These are phyloP conservation scores for Spinibarbus caldwelli DNA, from an alignment of 2,797 vertebrate species.

Conservation along the genomic window DNA sequence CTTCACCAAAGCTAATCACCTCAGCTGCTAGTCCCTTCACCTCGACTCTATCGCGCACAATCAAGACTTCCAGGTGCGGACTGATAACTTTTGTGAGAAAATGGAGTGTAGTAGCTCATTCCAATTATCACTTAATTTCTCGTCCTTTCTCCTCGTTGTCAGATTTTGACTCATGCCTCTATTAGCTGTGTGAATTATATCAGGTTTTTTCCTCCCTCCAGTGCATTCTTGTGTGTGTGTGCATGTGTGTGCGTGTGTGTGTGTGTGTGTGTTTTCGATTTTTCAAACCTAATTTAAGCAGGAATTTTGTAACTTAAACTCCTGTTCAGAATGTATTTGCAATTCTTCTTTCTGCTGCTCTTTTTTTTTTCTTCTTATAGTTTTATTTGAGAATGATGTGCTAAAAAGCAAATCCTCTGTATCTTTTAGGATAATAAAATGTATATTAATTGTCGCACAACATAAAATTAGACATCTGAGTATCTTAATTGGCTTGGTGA, in stretches of 20 bases:
- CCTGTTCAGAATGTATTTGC: background rate
- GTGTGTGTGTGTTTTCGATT: background rate
- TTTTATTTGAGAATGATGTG: background rate
- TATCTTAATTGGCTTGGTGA: background rate
- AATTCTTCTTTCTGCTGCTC: background rate
- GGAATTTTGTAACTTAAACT: background rate
- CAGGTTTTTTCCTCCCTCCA: constrained; percentile 28
- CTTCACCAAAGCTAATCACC: constrained; percentile 53
- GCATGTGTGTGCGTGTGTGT: constrained; percentile 13
- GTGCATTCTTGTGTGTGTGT: background rate
- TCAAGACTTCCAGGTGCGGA: constrained; percentile 55
- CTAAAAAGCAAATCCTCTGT: background rate
- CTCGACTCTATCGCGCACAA: constrained; percentile 54
- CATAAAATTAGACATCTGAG: background rate
- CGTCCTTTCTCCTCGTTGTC: constrained; percentile 49
- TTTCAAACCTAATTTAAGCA: background rate
- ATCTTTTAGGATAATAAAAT: background rate
- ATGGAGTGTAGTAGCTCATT: constrained; percentile 52
- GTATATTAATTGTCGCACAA: background rate
- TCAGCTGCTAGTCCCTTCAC: constrained; percentile 26
- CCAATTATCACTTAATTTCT: constrained; percentile 61
- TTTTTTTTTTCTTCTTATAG: background rate
- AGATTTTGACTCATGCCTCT: constrained; percentile 58
- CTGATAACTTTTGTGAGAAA: constrained; percentile 56
- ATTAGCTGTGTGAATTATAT: constrained; percentile 52